Conservation (phyloP, 1,140 invertebrate genomes). For the Drosophila arawakana region DNA sequence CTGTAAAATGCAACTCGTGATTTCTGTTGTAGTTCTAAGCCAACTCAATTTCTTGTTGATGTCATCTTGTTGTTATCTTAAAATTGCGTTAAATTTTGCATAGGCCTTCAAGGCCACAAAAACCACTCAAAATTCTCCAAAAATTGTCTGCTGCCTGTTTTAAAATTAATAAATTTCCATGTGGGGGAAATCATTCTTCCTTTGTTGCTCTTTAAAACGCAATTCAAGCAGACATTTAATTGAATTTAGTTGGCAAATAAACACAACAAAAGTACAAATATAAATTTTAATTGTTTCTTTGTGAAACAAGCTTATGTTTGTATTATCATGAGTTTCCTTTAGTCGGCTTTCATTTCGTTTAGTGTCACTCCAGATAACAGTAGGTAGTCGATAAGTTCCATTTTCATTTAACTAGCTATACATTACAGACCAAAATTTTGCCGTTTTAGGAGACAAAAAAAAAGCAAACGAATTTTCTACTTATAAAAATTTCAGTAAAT, state of each 20-base stretch:
- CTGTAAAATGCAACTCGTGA: conserved; percentile 70
- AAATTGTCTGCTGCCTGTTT: conserved; percentile 26
- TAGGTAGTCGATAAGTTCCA: not conserved
- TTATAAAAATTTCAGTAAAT: not conserved
- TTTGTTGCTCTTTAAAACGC: conserved; percentile 42
- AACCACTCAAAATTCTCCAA: not conserved
- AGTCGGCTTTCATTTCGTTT: conserved; percentile 4
- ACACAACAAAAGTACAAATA: conserved; percentile 39
- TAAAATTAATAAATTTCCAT: conserved; percentile 74
- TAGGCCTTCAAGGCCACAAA: conserved; percentile 37
- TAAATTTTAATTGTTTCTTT: conserved; percentile 3
- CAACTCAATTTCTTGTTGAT: conserved; percentile 72
- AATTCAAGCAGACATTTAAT: conserved; percentile 59
- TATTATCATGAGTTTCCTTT: not conserved
- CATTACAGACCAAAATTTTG: conserved; percentile 19
- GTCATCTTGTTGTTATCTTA: conserved; percentile 58
- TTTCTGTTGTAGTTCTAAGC: conserved; percentile 77
- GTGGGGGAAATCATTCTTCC: conserved; percentile 24
- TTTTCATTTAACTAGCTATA: conserved; percentile 2
- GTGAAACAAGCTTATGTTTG: not conserved
- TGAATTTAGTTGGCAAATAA: conserved; percentile 62
- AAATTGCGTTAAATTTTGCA: conserved; percentile 75
- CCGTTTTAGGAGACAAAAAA: conserved; percentile 14
- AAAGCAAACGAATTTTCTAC: not conserved
- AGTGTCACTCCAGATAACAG: conserved; percentile 5